These are phyloP conservation scores for Acanthisitta chloris DNA, from an alignment of 2,113 vertebrate species.

Conservation along the genomic window DNA sequence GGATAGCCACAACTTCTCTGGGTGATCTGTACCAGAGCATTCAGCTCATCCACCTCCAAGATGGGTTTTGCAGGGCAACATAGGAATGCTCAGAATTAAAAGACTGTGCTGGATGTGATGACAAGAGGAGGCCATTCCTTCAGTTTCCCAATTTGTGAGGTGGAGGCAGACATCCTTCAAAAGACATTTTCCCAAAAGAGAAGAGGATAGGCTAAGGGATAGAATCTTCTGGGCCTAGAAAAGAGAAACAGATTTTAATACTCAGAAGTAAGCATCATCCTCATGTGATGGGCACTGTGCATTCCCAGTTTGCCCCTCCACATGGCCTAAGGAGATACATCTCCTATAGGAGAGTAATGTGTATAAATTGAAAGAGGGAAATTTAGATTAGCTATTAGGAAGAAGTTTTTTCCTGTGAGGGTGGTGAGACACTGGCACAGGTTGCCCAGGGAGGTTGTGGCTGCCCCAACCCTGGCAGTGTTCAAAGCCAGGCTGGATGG, in stretches of 20 bases:
- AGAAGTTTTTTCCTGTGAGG: no score
- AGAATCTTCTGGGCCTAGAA: no score
- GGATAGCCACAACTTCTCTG: not conserved
- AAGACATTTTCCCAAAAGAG: not conserved
- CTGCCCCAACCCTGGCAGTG: no score
- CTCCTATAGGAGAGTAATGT: no score
- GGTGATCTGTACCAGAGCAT: not conserved
- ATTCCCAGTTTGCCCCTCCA: no score
- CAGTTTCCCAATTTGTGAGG: not conserved
- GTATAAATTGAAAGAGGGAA: no score
- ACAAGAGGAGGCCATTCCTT: not conserved
- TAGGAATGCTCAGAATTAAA: not conserved
- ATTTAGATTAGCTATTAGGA: no score
- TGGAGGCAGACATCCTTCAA: rapidly evolving
- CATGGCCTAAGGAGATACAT: rapidly evolving
- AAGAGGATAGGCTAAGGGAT: no score
- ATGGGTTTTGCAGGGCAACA: not conserved
- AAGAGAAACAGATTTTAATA: not conserved
- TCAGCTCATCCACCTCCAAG: not conserved
- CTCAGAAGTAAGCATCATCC: not conserved
- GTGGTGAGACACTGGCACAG: no score
- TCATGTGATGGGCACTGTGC: rapidly evolving
- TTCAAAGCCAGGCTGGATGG: no score
- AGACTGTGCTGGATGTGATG: not conserved
- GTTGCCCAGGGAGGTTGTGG: no score